A percentile compares a stretch with the other conserved stretches of the same genome.
Evolutionary conservation across 2,797 vertebrate genomes (phyloP).

Genomic region (Sciurus vulgaris): DNA sequence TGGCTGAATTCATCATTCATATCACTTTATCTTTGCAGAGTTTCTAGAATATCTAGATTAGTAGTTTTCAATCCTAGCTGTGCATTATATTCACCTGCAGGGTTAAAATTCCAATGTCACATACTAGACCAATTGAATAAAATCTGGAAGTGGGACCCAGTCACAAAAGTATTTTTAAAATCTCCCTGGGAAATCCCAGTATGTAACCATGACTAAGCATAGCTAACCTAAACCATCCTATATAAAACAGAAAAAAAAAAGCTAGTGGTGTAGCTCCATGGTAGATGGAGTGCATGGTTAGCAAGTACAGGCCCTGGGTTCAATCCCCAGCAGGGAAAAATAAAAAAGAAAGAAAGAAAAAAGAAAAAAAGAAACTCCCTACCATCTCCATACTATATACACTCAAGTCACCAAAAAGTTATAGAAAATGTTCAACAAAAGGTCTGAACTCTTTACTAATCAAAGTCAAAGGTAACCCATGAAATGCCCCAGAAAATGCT

Average conservation of each 20-base stretch:
- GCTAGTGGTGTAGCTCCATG: neutral
- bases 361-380: neutral
- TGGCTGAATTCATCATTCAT: conserved; percentile 35
- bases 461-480: neutral
- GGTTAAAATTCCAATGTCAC: conserved; percentile 30
- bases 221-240: neutral
- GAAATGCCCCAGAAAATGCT: neutral
- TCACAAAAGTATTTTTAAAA: conserved; percentile 44
- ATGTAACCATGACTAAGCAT: conserved; percentile 7
- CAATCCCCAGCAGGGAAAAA: neutral
- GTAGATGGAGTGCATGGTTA: neutral
- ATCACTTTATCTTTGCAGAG: neutral
- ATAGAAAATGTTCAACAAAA: conserved; percentile 18
- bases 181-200: conserved; percentile 41
- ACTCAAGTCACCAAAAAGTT: conserved; percentile 25
- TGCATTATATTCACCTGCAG: conserved; percentile 12
- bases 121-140: conserved; percentile 35
- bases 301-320: neutral
- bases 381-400: conserved; percentile 14
- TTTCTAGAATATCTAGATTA: conserved; percentile 9
- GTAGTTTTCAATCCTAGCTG: conserved; percentile 5
- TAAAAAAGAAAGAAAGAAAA: neutral
- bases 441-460: conserved; percentile 13
- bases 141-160: neutral
- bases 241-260: neutral